phyloP scores from a whole-genome alignment of 2,888 invertebrate species.

The Cryptophagus acutangulus region DNA sequence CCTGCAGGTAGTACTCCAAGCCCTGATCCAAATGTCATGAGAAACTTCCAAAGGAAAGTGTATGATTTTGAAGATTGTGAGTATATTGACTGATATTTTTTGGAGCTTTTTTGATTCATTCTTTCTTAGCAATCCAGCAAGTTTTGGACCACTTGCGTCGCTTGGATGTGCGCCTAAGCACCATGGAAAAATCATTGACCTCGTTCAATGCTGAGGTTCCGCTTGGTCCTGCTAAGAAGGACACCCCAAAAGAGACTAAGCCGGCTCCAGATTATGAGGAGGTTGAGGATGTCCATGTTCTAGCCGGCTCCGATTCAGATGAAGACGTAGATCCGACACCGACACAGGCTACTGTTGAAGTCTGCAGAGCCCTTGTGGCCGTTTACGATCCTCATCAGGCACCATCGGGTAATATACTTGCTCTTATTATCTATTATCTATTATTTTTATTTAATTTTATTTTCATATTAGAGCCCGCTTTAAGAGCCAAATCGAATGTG shows the following conservation, averaged over 20 bases:
- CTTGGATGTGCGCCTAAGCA: conserved; percentile 29
- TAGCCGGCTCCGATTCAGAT: conserved; percentile 78
- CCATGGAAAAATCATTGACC: conserved; percentile 35
- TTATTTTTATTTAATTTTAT: no score
- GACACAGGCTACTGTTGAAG: conserved; percentile 66
- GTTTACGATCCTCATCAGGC: conserved; percentile 89
- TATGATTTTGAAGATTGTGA: conserved; percentile 39
- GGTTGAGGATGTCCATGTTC: no score
- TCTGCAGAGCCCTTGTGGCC: conserved; percentile 78
- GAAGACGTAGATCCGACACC: no score
- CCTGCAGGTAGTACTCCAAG: no score
- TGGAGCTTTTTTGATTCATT: conserved; percentile 11
- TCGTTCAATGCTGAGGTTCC: no score
- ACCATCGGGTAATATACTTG: conserved; percentile 63
- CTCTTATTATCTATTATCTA: conserved; percentile 5
- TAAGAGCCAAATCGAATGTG: conserved; percentile 93
- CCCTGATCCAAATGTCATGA: conserved; percentile 36
- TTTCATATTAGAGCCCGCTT: conserved; percentile 70
- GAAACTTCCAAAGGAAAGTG: conserved; percentile 41
- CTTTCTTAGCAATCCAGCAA: conserved; percentile 30
- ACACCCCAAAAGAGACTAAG: no score
- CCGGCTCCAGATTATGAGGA: conserved; percentile 60
- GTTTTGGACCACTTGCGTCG: conserved; percentile 27
- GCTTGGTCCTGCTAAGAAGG: no score
- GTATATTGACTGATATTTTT: conserved; percentile 12